Conservation (phyloP, 2,888 invertebrate genomes). For the Amblyjoppa fuscipennis region DNA sequence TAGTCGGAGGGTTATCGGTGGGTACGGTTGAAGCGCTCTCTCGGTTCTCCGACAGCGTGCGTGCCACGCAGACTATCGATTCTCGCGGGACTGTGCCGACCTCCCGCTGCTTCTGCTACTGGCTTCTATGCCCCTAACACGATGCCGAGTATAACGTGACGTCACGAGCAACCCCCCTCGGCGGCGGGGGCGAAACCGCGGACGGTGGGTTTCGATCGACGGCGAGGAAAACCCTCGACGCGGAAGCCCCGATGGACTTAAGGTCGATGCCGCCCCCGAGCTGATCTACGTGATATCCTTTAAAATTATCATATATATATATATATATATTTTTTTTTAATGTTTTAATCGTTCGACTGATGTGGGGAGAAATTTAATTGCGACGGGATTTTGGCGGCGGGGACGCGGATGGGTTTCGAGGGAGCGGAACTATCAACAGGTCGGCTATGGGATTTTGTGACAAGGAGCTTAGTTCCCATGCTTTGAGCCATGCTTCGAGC, state of each 20-base stretch:
- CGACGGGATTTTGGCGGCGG: no score
- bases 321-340: no score
- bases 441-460: not conserved
- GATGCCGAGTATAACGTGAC: conserved; percentile 64
- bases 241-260: conserved; percentile 33
- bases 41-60: conserved; percentile 72
- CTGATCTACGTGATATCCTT: conserved; percentile 4
- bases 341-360: no score
- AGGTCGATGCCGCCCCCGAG: conserved; percentile 18
- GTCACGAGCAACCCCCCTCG: conserved; percentile 62
- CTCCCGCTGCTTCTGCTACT: conserved; percentile 69
- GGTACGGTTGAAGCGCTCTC: conserved; percentile 58
- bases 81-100: conserved; percentile 76
- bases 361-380: no score
- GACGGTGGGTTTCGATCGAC: conserved; percentile 62
- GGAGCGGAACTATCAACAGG: conserved; percentile 3
- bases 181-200: conserved; percentile 55
- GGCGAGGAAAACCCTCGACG: conserved; percentile 50
- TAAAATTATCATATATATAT: not conserved
- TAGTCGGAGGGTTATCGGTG: conserved; percentile 56
- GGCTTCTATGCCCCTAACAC: conserved; percentile 47
- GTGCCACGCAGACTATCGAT: conserved; percentile 84
- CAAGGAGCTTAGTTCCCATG: no score
- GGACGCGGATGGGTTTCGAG: no score
- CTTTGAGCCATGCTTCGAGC: no score